Percentiles rank a stretch among this genome's conserved stretches.
Conservation (phyloP, 1,140 invertebrate genomes). For the Cyphomyrmex costatus region DNA sequence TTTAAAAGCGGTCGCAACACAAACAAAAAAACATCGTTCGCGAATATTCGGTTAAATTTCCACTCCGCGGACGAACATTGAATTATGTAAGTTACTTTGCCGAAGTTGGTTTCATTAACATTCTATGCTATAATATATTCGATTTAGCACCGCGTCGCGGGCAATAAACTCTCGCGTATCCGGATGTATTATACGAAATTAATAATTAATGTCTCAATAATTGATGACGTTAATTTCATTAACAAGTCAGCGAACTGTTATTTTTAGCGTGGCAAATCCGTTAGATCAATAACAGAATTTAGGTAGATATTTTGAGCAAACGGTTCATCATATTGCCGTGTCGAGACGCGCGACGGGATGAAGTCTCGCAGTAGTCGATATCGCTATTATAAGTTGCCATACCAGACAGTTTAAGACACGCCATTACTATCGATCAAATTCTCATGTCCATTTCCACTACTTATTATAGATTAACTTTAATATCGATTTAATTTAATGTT, state of each 20-base stretch:
- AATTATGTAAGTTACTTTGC: slow-evolving; percentile 41
- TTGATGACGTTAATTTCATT: slow-evolving; percentile 14
- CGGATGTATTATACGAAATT: too few relatives aligned
- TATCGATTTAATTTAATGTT: too few relatives aligned
- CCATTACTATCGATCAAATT: too few relatives aligned
- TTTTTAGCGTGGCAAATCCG: slow-evolving; percentile 9
- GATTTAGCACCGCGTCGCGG: slow-evolving; percentile 51
- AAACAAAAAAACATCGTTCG: slow-evolving; percentile 7
- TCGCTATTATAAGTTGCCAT: too few relatives aligned
- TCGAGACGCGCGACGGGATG: not conserved
- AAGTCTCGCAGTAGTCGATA: slow-evolving; percentile 38
- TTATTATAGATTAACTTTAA: too few relatives aligned
- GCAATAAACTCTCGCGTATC: slow-evolving; percentile 28
- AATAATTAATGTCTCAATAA: too few relatives aligned
- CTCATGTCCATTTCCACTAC: too few relatives aligned
- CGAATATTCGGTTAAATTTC: slow-evolving; percentile 25
- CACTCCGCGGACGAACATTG: not conserved
- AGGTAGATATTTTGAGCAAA: slow-evolving; percentile 16
- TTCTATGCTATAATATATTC: not conserved
- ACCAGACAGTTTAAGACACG: too few relatives aligned
- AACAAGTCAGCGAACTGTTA: slow-evolving; percentile 4
- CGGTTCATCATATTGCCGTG: not conserved
- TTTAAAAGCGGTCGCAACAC: slow-evolving; percentile 30
- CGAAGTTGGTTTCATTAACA: slow-evolving; percentile 63
- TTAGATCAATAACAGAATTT: slow-evolving; percentile 14